Evolutionary conservation across 2,888 invertebrate genomes (phyloP).

Genomic region (Lacanobia oleracea): DNA sequence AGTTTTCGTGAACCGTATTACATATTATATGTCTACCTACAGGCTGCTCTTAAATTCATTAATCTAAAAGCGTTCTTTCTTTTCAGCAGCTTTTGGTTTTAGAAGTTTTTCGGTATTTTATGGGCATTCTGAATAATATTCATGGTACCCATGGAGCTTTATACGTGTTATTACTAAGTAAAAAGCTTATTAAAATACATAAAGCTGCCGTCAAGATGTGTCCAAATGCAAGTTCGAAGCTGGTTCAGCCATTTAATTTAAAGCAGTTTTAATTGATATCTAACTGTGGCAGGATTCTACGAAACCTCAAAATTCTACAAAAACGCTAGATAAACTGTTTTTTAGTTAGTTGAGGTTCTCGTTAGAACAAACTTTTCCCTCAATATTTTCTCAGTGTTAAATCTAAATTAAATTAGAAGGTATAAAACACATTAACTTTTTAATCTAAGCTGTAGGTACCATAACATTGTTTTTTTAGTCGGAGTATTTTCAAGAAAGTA

Average conservation of each 20-base stretch:
- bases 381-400: conserved; percentile 8
- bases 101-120: conserved; percentile 25
- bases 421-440: conserved; percentile 27
- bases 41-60: conserved; percentile 66
- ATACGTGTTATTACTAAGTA: not conserved
- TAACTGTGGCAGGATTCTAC: no score
- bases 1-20: conserved; percentile 67
- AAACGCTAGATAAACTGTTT: no score
- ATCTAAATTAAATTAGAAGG: conserved; percentile 6
- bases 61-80: conserved; percentile 55
- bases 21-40: conserved; percentile 22
- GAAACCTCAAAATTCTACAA: no score
- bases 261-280: not conserved
- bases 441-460: conserved; percentile 23
- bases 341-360: no score
- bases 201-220: no score
- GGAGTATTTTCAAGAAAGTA: conserved; percentile 20
- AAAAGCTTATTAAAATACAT: not conserved
- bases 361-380: not conserved
- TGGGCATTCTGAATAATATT: conserved; percentile 33
- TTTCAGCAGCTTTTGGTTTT: conserved; percentile 35
- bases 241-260: not conserved
- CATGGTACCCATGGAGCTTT: not conserved
- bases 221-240: not conserved
- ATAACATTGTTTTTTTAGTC: conserved; percentile 6